Evolutionary conservation across 2,113 vertebrate species (phyloP).

Genomic region (Tangachromis dhanisi): DNA sequence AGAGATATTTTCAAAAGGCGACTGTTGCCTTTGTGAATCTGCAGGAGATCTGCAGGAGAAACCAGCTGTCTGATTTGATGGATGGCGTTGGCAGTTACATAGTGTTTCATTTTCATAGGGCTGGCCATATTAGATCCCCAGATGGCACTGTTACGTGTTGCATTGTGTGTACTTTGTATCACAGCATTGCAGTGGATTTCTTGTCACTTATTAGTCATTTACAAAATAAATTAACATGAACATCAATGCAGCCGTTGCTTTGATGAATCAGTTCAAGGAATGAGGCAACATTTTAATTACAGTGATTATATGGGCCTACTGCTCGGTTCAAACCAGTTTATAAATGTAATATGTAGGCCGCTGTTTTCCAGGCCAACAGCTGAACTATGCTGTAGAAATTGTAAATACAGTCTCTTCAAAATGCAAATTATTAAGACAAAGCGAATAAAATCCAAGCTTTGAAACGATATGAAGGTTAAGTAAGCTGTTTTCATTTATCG

Average conservation of each 20-base stretch:
- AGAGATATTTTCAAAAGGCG: background rate
- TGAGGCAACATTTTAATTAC: background rate
- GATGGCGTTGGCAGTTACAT: background rate
- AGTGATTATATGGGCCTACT: background rate
- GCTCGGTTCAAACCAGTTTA: background rate
- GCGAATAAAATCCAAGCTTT: background rate
- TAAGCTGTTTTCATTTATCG: background rate
- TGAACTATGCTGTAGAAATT: background rate
- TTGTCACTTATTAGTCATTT: background rate
- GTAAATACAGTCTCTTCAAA: background rate
- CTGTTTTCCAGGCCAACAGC: background rate
- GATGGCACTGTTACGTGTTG: background rate
- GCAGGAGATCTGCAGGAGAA: background rate
- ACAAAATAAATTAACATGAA: background rate
- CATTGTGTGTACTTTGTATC: background rate
- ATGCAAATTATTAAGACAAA: background rate
- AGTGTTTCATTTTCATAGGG: background rate
- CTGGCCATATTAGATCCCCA: background rate
- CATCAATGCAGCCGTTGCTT: background rate
- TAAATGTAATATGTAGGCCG: background rate
- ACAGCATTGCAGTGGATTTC: background rate
- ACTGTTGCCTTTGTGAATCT: background rate
- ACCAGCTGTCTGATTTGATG: constrained; percentile 8
- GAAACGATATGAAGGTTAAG: background rate
- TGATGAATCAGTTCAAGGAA: constrained; percentile 11